Evolutionary conservation across 2,888 invertebrate species (phyloP).

Genomic region (Dendrolimus houi): DNA sequence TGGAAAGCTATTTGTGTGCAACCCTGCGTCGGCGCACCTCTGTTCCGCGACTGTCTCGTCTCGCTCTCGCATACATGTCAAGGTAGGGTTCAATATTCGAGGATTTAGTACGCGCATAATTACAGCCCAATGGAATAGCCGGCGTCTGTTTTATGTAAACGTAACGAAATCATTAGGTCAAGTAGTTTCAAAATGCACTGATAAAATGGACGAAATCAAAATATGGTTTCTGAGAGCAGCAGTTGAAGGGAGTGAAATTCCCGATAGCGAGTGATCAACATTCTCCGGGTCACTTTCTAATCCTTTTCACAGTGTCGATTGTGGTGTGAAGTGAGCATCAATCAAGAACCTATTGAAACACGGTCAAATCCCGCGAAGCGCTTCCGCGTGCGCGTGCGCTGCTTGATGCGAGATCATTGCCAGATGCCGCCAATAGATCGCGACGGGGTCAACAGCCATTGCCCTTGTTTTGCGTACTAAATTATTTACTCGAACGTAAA

Average conservation of each 20-base stretch:
- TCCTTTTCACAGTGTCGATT: constrained; percentile 37
- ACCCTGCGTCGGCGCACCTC: constrained; percentile 58
- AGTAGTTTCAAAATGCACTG: constrained; percentile 3
- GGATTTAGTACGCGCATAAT: constrained; percentile 59
- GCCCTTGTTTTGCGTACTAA: constrained; percentile 70
- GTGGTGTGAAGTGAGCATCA: constrained; percentile 35
- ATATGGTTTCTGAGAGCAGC: constrained; percentile 3
- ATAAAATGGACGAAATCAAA: background rate
- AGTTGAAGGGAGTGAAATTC: constrained; percentile 26
- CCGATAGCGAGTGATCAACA: constrained; percentile 20
- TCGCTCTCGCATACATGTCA: constrained; percentile 70
- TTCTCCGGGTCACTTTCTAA: constrained; percentile 45
- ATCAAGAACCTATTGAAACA: constrained; percentile 61
- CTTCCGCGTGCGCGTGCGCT: constrained; percentile 61
- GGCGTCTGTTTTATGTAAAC: constrained; percentile 55
- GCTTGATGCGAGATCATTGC: constrained; percentile 64
- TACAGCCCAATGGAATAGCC: constrained; percentile 50
- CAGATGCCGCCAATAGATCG: constrained; percentile 69
- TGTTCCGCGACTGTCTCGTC: constrained; percentile 53
- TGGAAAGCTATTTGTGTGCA: constrained; percentile 69
- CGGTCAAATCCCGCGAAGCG: constrained; percentile 57
- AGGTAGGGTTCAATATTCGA: constrained; percentile 75
- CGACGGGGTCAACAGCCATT: constrained; percentile 73
- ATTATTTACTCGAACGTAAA: constrained; percentile 46
- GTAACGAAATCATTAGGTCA: constrained; percentile 53